Evolutionary conservation across 2,888 invertebrate species (phyloP), one percentile per base, ranked within the genome.

Genomic region (Hirudinaria manillensis): DNA sequence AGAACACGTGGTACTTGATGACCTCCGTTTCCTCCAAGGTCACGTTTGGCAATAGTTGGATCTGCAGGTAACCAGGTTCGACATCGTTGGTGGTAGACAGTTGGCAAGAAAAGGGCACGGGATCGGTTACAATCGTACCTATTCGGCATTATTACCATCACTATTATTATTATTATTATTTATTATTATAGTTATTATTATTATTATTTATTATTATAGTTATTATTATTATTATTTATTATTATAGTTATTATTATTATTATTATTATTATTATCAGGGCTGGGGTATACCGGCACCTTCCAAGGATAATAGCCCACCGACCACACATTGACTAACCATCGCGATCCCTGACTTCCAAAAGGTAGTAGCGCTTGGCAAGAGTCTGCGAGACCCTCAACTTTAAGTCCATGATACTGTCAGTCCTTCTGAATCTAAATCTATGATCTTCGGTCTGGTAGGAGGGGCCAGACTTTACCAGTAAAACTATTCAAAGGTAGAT

Each of bases 61-160:
- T 61, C 61, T 24, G 29, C 2, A 61, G 24, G 6, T 24, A 61
- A n/a, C 61, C 24, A 6, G 6, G 61, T 27, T 61, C 61, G 29
- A 29, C 19, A 10, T 61, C 61, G 29, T 24, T 27, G 3, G 61
- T 29, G 24, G 24, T 29, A 7, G 61, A 29, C 61, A 61, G 19
- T 24, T 27, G 61, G 13, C 61, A 61, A 1, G 29, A 61, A 29
- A 61, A 61, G 6, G 61, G 61, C 1, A 29, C 29, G n/a, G 61
- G 29, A 16, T 61, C 61, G 29, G 24, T 61, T 16, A 61, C 24
- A 29, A 61, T 45, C 45, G 10, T 45, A 7, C 65, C 36, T 73
- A 24, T 70, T 73, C 73, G 70, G 71, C 73, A 73, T 70, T 67
- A 73, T 70, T 67, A 73, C 70, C 73, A 66, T 73, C 71, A 71